Base-by-base conservation (phyloP, 2,797 vertebrate species). In the Silurus aristotelis region DNA sequence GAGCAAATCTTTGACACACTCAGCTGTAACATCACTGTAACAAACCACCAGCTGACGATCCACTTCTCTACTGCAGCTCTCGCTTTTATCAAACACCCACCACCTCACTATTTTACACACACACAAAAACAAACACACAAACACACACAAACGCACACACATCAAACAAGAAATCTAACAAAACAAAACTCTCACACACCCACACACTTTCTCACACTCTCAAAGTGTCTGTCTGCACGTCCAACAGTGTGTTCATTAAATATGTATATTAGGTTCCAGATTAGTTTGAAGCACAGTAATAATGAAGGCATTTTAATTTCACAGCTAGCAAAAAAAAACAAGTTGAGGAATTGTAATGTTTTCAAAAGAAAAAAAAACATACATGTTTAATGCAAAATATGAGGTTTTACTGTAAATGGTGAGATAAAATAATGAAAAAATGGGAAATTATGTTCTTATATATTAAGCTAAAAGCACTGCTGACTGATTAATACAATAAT, bases 201-300 rank as follows among this genome's bases (percentile, higher is more conserved):
- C 70, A 85, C 78, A 81, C 78, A 73, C 78, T 81, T 66, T 85
- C 67, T 85, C 73, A 73, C 84, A 75, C 78, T 66, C 48, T 60
- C 60, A n/a, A 27, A n/a, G 43, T 48, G 60, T 48, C 76, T 63
- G 61, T 64, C 60, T 80, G n/a, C 1, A 22, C 61, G 48, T 48
- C 38, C 61, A 48, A 52, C 78, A 48, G 43, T 27, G 61, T 27
- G 43, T 25, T 80, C 78, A 27, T 80, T 66, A 80, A 66, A 80
- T 48, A 48, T 48, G 22, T 66, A 27, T 60, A 27, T 80, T 66
- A 66, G 12, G 43, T 48, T 80, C 20, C 22, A 17, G 14, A 48
- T n/a, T 52, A 25, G 14, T 80, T 66, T 48, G 0, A 25, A 25
- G 78, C 14, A 66, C 43, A 48, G 10, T 66, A 48, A 52, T 17